Evolutionary conservation across 2,888 invertebrate genomes (phyloP), one percentile per base, ranked within the genome.

Genomic region (Drosophila niveifrons): DNA sequence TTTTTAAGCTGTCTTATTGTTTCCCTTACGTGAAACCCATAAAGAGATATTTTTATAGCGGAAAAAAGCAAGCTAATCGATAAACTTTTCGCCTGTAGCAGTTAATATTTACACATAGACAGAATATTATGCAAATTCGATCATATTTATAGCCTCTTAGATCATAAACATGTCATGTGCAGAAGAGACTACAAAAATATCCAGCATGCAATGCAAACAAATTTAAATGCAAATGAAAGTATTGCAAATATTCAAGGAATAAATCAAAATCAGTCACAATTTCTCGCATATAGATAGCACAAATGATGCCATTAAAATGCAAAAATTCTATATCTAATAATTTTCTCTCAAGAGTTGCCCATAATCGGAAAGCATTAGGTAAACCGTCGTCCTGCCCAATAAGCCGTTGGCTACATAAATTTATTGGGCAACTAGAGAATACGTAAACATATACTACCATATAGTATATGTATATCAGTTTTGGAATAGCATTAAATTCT

Each of bases 181-280:
- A 68, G 48, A 44, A 15, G 29, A 36, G 36, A 36, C 36, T 36
- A 11, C 2, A 28, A 55, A 46, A 57, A 43, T 34, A 52, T 51
- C 34, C 31, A 50, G 28, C 36, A 62, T 23, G 43, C 51, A 34
- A 50, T 44, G 43, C 59, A 61, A 66, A 41, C 75, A 78, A 84
- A 87, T 83, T 77, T 77, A 77, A 87, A 83, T 87, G 85, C 84
- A 82, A 82, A 82, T 82, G 55, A 47, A 59, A 70, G 74, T 66
- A 73, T 79, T 46, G 61, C 56, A 70, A 61, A 69, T 55, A 58
- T 61, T 53, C 57, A 17, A 61, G 18, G 50, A 51, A 76, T 69
- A 71, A 59, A 76, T 69, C 65, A 69, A 73, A 73, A 65, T 73
- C 65, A 56, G 29, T 52, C 58, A 58, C 65, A 64, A 75, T 75